These are phyloP conservation scores for Leguminivora glycinivorella DNA, from an alignment of 1,140 invertebrate species.

Conservation along the genomic window DNA sequence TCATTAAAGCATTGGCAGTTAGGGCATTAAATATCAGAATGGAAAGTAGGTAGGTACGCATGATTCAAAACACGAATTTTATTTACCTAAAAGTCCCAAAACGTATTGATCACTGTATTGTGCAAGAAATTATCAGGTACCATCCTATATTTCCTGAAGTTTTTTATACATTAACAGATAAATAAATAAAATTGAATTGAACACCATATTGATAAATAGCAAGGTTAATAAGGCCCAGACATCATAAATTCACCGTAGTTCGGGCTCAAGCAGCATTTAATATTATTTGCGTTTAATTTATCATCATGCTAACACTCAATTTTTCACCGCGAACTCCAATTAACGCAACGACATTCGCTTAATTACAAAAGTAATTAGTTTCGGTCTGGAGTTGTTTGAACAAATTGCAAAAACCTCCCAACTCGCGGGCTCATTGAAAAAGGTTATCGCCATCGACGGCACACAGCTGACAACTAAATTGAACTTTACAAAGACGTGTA, in stretches of 20 bases:
- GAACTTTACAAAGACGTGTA: neutral
- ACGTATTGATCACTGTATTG: too few relatives aligned
- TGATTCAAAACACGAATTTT: too few relatives aligned
- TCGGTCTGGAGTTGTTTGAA: conserved; percentile 46
- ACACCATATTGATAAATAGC: neutral
- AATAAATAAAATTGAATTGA: neutral
- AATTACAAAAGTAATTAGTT: conserved; percentile 61
- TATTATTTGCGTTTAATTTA: conserved; percentile 53
- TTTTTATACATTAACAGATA: neutral
- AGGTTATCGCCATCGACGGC: conserved; percentile 18
- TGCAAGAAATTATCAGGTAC: too few relatives aligned
- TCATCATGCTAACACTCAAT: conserved; percentile 54
- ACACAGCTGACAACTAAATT: conserved; percentile 1
- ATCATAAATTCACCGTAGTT: conserved; percentile 18
- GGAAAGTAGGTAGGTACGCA: too few relatives aligned
- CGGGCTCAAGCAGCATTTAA: conserved; percentile 27
- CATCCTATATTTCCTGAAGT: too few relatives aligned
- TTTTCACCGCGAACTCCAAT: conserved; percentile 55
- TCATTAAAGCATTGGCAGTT: too few relatives aligned
- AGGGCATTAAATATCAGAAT: too few relatives aligned
- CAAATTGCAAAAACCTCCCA: conserved; percentile 34
- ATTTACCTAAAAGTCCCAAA: too few relatives aligned
- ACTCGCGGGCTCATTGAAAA: conserved; percentile 22
- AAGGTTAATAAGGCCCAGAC: conserved; percentile 2
- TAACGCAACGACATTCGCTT: conserved; percentile 54